Evolutionary conservation across 2,888 invertebrate genomes (phyloP).

Genomic region (Graphium colonna): DNA sequence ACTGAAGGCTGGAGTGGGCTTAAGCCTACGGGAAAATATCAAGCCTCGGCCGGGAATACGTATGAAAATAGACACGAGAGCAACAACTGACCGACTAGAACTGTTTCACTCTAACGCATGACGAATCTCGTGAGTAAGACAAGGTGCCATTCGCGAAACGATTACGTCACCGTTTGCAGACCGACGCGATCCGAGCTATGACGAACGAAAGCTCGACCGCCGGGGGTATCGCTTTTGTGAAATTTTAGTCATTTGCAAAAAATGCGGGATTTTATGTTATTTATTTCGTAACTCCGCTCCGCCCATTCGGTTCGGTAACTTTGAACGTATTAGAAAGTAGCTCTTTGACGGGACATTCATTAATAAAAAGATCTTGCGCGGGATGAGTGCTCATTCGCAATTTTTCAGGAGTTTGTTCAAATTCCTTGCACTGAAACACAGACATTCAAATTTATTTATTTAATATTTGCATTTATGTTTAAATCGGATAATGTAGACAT

Average conservation of each 20-base stretch:
- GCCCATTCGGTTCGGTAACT: slow-evolving; percentile 9
- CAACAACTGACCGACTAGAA: slow-evolving; percentile 27
- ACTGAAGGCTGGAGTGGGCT: slow-evolving; percentile 52
- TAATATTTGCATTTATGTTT: too few relatives aligned
- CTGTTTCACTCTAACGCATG: slow-evolving; percentile 47
- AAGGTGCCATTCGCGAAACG: slow-evolving; percentile 33
- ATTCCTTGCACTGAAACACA: too few relatives aligned
- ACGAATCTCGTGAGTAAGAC: slow-evolving; percentile 56
- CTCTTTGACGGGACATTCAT: neutral
- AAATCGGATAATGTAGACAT: too few relatives aligned
- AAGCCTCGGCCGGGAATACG: slow-evolving; percentile 68
- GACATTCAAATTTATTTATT: too few relatives aligned
- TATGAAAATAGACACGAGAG: slow-evolving; percentile 50
- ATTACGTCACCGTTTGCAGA: slow-evolving; percentile 30
- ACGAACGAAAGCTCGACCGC: slow-evolving; percentile 29
- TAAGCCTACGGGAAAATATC: slow-evolving; percentile 73
- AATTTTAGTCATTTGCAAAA: slow-evolving; percentile 7
- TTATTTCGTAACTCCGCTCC: slow-evolving; percentile 2
- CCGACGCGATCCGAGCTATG: slow-evolving; percentile 42
- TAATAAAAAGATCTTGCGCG: too few relatives aligned
- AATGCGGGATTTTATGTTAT: slow-evolving; percentile 10
- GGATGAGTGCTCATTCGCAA: too few relatives aligned
- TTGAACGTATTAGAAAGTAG: neutral
- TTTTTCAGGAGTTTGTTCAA: too few relatives aligned
- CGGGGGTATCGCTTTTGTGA: slow-evolving; percentile 14